Base-by-base conservation (phyloP, 2,888 invertebrate species). In the Anorthoa munda region DNA sequence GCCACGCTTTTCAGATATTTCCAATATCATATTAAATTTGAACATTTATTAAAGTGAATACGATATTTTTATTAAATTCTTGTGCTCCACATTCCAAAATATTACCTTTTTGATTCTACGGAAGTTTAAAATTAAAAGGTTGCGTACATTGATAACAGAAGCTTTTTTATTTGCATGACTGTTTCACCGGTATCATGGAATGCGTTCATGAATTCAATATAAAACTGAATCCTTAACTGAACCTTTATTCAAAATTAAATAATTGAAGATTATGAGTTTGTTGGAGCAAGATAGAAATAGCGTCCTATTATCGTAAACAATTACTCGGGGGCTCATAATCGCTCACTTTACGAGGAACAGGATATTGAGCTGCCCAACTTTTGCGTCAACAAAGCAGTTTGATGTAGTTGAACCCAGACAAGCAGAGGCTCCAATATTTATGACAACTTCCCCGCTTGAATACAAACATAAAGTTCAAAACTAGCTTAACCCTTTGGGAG, bases 401-500 rank as follows among this genome's bases (percentile, higher is more conserved):
- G 92, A 92, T 92, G 90, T 94, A 93, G 92, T 94, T 93, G 88
- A 87, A 90, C 90, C 90, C 87, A 93, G 92, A 92, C 92, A 91
- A 93, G 90, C 91, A 90, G 90, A 91, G 89, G 87, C 89, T 89
- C 89, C 87, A 90, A 94, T 95, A 95, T 95, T 94, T 95, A 95
- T 94, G 94, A 94, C 93, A 92, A 94, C 90, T 93, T 91, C 88
- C 90, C 87, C 84, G 87, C 88, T 89, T 90, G 90, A 93, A 93
- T 94, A 92, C 93, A 93, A 94, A 94, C 93, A 93, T 92, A 89
- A 92, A 94, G 91, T 94, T 94, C 89, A 90, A 87, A 94, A 94
- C 93, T 92, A 92, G 93, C 93, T 93, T 89, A 92, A 93, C 93
- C 94, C 94, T 94, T 93, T 87, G 90, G 86, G 91, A 89, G 88